Percentiles rank a stretch among this genome's conserved stretches.
These are phyloP conservation scores for Halocaridina rubra DNA, from an alignment of 2,888 invertebrate genomes.

Conservation along the genomic window DNA sequence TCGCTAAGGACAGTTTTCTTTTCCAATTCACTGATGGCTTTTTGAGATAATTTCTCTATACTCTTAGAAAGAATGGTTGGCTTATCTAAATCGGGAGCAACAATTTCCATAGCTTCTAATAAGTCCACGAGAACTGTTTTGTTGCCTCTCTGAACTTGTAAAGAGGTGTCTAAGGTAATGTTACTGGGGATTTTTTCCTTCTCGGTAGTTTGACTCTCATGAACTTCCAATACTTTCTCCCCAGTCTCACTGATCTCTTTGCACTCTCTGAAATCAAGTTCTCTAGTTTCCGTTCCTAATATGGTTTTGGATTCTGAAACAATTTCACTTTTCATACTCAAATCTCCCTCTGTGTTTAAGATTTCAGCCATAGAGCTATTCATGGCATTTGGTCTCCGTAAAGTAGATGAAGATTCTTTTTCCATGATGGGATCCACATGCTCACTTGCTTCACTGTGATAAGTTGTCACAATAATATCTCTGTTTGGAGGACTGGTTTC, in stretches of 20 bases:
- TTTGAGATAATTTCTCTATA: conserved; percentile 29
- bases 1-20: not conserved
- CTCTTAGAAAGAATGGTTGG: conserved; percentile 22
- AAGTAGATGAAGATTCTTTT: not conserved
- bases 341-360: not conserved
- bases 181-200: not conserved
- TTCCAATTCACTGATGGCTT: not conserved
- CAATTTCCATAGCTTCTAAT: conserved; percentile 53
- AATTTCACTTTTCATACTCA: not conserved
- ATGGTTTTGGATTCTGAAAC: not conserved
- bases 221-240: not conserved
- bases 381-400: not conserved
- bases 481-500: not conserved
- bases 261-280: not conserved
- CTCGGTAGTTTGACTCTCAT: not conserved
- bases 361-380: not conserved
- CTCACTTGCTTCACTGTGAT: not conserved
- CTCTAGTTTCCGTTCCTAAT: no score
- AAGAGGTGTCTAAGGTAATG: not conserved
- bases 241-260: not conserved
- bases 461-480: not conserved
- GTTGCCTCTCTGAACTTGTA: conserved; percentile 22
- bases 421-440: not conserved
- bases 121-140: conserved; percentile 39
- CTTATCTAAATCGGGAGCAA: conserved; percentile 44